These are phyloP conservation scores for Platycercus adscitus DNA, from an alignment of 2,113 vertebrate genomes.

Conservation along the genomic window DNA sequence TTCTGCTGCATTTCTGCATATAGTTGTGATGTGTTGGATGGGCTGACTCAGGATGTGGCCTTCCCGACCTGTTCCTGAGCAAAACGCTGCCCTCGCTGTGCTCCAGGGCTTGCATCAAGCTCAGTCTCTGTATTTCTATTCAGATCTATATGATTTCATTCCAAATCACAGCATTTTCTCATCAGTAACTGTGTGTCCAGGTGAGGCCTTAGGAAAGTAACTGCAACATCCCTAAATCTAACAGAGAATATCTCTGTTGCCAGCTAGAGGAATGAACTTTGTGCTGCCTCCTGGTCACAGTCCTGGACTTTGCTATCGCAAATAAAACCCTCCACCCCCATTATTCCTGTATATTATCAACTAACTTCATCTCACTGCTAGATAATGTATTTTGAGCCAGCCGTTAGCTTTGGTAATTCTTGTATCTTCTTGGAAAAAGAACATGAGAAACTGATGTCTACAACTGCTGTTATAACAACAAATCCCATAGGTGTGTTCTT, in stretches of 20 bases:
- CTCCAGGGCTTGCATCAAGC: fast-evolving
- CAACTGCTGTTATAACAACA: not conserved
- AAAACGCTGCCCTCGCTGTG: fast-evolving
- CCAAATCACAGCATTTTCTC: too few species aligned
- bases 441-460: not conserved
- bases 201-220: not conserved
- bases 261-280: not conserved
- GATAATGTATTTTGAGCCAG: not conserved
- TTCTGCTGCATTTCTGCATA: fast-evolving
- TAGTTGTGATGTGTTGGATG: fast-evolving
- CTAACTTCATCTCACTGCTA: fast-evolving
- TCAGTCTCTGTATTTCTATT: fast-evolving
- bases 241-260: not conserved
- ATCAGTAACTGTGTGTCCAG: fast-evolving
- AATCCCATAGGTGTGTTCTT: not conserved
- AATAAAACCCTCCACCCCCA: not conserved
- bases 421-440: not conserved
- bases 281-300: not conserved
- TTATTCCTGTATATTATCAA: not conserved
- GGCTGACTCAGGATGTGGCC: fast-evolving
- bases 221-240: fast-evolving
- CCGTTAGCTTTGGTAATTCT: not conserved
- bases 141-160: fast-evolving
- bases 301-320: not conserved
- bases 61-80: fast-evolving